A percentile compares a stretch with the other conserved stretches of the same genome.
Evolutionary conservation across 1,140 invertebrate species (phyloP).

Genomic region (Ladona fulva): DNA sequence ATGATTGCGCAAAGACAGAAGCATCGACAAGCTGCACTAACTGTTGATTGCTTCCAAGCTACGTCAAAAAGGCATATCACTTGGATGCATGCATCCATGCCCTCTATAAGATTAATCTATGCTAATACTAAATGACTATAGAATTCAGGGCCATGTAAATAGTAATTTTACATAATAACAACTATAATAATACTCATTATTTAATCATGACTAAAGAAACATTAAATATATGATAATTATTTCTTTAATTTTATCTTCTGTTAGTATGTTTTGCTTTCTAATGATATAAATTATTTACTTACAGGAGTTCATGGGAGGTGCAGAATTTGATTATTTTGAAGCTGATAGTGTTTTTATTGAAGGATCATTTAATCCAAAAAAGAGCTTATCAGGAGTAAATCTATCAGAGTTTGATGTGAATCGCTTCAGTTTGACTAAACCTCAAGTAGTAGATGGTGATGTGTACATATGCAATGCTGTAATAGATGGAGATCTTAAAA

Average conservation of each 20-base stretch:
- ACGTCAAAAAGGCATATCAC: too few relatives aligned
- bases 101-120: neutral
- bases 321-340: neutral
- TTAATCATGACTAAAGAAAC: neutral
- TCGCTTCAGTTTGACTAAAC: neutral
- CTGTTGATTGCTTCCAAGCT: too few relatives aligned
- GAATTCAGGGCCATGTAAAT: neutral
- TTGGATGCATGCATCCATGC: too few relatives aligned
- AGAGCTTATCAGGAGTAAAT: neutral
- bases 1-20: too few relatives aligned
- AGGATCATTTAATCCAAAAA: neutral
- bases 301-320: neutral
- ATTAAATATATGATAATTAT: neutral
- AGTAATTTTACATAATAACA: neutral
- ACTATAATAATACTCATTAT: neutral
- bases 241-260: neutral
- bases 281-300: neutral
- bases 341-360: neutral
- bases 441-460: neutral
- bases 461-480: neutral
- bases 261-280: neutral
- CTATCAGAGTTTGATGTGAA: neutral
- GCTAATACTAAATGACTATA: neutral
- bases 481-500: neutral
- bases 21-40: too few relatives aligned